Percentiles rank a stretch among this genome's conserved stretches.
phyloP scores from a whole-genome alignment of 2,888 invertebrate species.

The Linyphia triangularis region DNA sequence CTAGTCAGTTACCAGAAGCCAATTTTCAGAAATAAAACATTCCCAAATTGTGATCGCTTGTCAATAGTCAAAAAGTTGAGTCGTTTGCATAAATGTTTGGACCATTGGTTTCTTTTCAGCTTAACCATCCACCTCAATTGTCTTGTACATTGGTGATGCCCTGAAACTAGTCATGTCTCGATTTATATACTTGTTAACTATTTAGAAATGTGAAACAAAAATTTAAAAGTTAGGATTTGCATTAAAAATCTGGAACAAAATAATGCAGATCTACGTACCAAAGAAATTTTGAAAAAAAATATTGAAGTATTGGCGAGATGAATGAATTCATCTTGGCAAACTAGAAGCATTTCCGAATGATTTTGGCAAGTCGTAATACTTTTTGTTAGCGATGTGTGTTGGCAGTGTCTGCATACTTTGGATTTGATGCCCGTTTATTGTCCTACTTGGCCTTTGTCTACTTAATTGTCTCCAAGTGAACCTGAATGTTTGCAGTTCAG shows the following conservation, averaged over 20 bases:
- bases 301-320: constrained; percentile 52
- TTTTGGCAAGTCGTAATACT: constrained; percentile 54
- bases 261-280: constrained; percentile 37
- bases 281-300: constrained; percentile 57
- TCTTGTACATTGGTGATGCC: constrained; percentile 67
- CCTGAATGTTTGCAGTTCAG: constrained; percentile 60
- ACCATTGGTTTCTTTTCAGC: background rate
- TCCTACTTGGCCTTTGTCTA: constrained; percentile 63
- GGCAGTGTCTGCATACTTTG: constrained; percentile 68
- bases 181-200: constrained; percentile 75
- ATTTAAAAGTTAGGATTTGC: constrained; percentile 60
- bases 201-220: constrained; percentile 66
- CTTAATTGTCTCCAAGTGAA: constrained; percentile 63
- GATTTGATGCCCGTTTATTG: constrained; percentile 62
- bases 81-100: background rate
- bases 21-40: background rate
- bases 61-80: background rate
- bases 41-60: background rate
- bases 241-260: constrained; percentile 63
- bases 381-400: constrained; percentile 71
- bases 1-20: constrained; percentile 61
- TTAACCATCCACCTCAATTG: background rate
- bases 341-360: constrained; percentile 47
- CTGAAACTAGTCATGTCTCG: constrained; percentile 71
- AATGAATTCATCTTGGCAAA: constrained; percentile 57